Conservation (phyloP, 35 echinoderm and acorn worm species). For the Lytechinus variegatus region DNA sequence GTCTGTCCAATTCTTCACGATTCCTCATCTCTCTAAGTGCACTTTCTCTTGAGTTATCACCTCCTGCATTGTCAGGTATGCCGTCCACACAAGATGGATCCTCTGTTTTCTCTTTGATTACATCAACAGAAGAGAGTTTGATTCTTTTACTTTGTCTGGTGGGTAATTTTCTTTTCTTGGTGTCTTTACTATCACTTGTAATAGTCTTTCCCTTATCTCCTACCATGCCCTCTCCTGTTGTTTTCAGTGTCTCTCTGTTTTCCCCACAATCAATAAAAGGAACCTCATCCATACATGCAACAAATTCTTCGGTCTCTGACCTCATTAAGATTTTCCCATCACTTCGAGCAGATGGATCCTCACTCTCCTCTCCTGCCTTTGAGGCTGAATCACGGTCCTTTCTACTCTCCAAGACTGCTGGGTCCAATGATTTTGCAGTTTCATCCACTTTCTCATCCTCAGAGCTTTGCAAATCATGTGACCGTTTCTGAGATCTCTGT, state of each 20-base stretch:
- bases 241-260: not conserved
- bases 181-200: not conserved
- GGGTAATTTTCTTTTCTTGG: conserved; percentile 14
- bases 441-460: conserved; percentile 1
- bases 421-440: not conserved
- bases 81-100: not conserved
- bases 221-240: not conserved
- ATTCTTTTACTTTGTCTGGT: conserved; percentile 11
- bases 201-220: not conserved
- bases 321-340: conserved; percentile 41
- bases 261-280: not conserved
- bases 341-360: not conserved
- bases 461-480: not conserved
- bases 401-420: not conserved
- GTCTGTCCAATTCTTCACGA: not conserved
- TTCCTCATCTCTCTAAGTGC: not conserved
- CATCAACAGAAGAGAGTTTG: not conserved
- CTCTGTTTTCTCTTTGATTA: not conserved
- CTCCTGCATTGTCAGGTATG: not conserved
- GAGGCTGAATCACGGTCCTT: not conserved
- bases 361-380: not conserved
- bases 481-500: not conserved
- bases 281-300: conserved; percentile 43
- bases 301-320: conserved; percentile 45
- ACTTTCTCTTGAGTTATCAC: not conserved